Conservation (phyloP, 2,888 invertebrate genomes). For the Hydraecia micacea region DNA sequence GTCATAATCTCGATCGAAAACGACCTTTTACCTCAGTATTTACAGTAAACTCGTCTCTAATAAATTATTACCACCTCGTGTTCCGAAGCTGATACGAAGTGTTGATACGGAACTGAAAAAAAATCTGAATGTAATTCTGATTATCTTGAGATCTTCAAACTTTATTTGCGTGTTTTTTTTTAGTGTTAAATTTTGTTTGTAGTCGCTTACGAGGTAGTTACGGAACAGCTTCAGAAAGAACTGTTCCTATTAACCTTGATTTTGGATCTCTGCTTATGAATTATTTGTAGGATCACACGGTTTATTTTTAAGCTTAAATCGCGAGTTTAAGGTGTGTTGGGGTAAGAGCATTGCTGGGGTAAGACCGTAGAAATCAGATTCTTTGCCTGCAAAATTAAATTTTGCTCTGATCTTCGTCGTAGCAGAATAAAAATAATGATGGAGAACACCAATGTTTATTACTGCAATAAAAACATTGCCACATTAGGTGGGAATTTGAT, state of each 20-base stretch:
- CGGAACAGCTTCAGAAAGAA: conserved; percentile 59
- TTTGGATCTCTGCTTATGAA: conserved; percentile 77
- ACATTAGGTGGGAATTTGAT: too few relatives aligned
- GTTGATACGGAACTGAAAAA: conserved; percentile 60
- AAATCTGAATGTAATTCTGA: conserved; percentile 67
- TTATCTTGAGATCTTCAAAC: conserved; percentile 65
- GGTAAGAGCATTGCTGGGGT: too few relatives aligned
- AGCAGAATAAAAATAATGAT: too few relatives aligned
- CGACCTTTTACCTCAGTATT: conserved; percentile 80
- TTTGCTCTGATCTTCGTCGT: too few relatives aligned
- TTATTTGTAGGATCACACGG: conserved; percentile 69
- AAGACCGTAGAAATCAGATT: too few relatives aligned
- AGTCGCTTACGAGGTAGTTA: conserved; percentile 68
- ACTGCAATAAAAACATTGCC: too few relatives aligned
- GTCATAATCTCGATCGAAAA: conserved; percentile 68
- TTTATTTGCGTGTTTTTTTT: conserved; percentile 64
- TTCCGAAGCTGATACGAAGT: conserved; percentile 72
- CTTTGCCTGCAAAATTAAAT: too few relatives aligned
- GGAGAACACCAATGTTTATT: too few relatives aligned
- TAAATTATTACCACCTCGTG: conserved; percentile 77
- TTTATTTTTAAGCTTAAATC: conserved; percentile 64
- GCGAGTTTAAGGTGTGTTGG: too few relatives aligned
- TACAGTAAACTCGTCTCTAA: conserved; percentile 72
- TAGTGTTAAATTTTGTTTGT: conserved; percentile 67
- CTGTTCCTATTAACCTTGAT: conserved; percentile 68